Evolutionary conservation across 2,888 invertebrate genomes (phyloP).

Genomic region (Capitulum mitella): DNA sequence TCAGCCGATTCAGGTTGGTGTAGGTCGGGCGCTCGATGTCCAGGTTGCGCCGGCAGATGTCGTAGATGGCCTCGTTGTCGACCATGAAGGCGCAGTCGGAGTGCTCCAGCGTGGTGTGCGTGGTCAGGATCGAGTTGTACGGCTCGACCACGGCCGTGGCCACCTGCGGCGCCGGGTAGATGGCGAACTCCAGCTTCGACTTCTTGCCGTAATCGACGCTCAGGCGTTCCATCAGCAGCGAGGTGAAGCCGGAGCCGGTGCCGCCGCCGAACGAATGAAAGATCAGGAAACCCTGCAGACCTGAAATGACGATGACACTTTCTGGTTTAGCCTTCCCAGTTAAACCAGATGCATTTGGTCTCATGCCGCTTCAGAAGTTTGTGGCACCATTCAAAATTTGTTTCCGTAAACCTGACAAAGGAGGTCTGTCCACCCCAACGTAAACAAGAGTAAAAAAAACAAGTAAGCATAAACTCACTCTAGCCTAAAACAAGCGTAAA

Average conservation of each 20-base stretch:
- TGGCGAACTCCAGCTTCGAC: slow-evolving; percentile 77
- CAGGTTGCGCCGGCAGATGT: slow-evolving; percentile 77
- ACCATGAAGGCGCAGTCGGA: slow-evolving; percentile 52
- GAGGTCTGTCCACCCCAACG: too few relatives aligned
- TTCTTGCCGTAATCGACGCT: slow-evolving; percentile 78
- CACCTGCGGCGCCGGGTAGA: slow-evolving; percentile 70
- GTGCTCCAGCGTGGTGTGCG: slow-evolving; percentile 51
- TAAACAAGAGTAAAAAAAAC: too few relatives aligned
- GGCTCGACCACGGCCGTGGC: slow-evolving; percentile 52
- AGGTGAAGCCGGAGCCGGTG: slow-evolving; percentile 83
- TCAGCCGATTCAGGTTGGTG: slow-evolving; percentile 73
- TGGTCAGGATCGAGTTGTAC: slow-evolving; percentile 51
- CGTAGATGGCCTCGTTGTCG: slow-evolving; percentile 61
- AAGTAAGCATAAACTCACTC: too few relatives aligned
- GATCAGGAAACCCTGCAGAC: slow-evolving; percentile 70
- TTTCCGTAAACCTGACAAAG: too few relatives aligned
- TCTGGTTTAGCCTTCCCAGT: too few relatives aligned
- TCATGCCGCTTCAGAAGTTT: too few relatives aligned
- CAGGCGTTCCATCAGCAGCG: slow-evolving; percentile 74
- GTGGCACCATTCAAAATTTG: too few relatives aligned
- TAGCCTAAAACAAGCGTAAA: too few relatives aligned
- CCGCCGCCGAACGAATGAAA: slow-evolving; percentile 83
- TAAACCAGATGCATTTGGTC: too few relatives aligned
- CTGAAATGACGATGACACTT: not conserved
- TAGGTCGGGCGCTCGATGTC: slow-evolving; percentile 77